Evolutionary conservation across 2,888 invertebrate genomes (phyloP).

Genomic region (Lepidochitona cinerea): DNA sequence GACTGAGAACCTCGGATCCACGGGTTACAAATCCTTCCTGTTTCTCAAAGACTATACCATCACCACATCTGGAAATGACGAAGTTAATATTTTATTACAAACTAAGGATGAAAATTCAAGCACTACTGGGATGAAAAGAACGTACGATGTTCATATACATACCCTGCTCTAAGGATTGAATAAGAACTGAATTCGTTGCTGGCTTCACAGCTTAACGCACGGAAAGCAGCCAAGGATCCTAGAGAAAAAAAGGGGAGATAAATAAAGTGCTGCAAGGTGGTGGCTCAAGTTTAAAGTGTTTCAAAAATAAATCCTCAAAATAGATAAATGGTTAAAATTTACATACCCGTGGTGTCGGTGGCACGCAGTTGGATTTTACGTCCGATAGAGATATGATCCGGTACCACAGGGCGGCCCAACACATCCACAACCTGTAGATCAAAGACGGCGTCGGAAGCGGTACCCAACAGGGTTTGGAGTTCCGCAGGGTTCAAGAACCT

Average conservation of each 20-base stretch:
- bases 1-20: neutral
- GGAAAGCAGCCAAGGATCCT: constrained; percentile 4
- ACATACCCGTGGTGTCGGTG: neutral
- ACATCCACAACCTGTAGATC: neutral
- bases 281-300: too few species aligned
- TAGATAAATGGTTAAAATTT: too few species aligned
- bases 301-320: too few species aligned
- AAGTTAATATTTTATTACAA: too few species aligned
- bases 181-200: neutral
- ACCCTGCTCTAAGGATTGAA: neutral
- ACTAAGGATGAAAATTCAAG: too few species aligned
- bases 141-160: neutral
- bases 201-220: neutral
- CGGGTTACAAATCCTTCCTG: neutral
- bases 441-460: neutral
- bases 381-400: neutral
- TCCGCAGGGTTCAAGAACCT: neutral
- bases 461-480: neutral
- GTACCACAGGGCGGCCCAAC: neutral
- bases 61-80: neutral
- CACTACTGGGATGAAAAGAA: too few species aligned
- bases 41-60: neutral
- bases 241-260: neutral
- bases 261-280: too few species aligned
- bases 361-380: neutral